Conservation (phyloP, 1,140 invertebrate species). For the Eriosoma lanigerum region DNA sequence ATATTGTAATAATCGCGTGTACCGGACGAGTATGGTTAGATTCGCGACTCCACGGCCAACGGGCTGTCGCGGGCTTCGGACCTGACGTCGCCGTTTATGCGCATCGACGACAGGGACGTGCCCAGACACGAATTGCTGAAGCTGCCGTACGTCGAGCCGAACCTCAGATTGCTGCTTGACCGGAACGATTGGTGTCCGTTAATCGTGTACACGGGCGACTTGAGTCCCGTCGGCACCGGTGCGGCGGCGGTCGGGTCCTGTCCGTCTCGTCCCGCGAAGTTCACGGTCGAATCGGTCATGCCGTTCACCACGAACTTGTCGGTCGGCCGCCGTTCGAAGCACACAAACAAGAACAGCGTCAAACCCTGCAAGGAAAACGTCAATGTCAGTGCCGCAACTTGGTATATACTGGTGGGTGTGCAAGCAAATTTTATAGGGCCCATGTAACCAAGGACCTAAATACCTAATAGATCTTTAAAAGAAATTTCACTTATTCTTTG, state of each 20-base stretch:
- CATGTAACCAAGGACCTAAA: no score
- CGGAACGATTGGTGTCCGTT: constrained; percentile 35
- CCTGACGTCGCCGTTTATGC: not conserved
- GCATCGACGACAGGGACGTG: constrained; percentile 36
- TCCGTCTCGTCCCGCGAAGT: not conserved
- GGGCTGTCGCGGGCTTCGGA: no score
- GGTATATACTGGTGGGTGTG: no score
- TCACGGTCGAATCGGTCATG: constrained; percentile 32
- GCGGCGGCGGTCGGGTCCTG: not conserved
- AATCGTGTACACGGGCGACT: constrained; percentile 35
- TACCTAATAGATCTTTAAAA: no score
- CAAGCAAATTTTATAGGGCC: no score
- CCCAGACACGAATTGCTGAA: constrained; percentile 43
- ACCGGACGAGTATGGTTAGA: no score
- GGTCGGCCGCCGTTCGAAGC: not conserved
- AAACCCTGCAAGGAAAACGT: constrained; percentile 4
- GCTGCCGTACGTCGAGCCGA: constrained; percentile 38
- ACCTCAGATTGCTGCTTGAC: not conserved
- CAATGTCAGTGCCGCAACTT: no score
- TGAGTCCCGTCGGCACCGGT: not conserved
- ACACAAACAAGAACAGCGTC: constrained; percentile 7
- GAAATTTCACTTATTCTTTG: no score
- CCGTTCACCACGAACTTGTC: not conserved
- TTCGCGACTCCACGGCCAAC: no score
- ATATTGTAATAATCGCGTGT: no score